Percentiles rank a stretch among this genome's conserved stretches.
Evolutionary conservation across 2,888 invertebrate species (phyloP).

Genomic region (Cantharis lateralis): DNA sequence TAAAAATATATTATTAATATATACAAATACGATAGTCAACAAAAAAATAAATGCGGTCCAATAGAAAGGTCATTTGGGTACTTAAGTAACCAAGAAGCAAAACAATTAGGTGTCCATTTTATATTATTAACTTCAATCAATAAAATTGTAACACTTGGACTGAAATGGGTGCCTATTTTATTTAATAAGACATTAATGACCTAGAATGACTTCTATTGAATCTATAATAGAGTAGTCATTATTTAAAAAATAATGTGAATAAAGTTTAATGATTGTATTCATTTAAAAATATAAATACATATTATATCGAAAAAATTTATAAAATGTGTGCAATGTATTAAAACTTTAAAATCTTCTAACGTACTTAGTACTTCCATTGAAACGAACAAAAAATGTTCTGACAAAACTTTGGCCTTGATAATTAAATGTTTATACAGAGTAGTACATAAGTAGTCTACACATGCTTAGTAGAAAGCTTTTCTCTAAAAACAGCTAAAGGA

Average conservation of each 20-base stretch:
- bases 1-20: neutral
- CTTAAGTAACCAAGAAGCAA: constrained; percentile 9
- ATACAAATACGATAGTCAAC: neutral
- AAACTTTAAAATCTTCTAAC: neutral
- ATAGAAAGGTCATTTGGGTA: constrained; percentile 43
- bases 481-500: constrained; percentile 19
- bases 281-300: neutral
- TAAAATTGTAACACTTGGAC: constrained; percentile 42
- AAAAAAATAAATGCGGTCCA: constrained; percentile 33
- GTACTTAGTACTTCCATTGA: constrained; percentile 30
- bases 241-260: neutral
- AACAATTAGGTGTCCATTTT: constrained; percentile 31
- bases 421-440: constrained; percentile 16
- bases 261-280: neutral
- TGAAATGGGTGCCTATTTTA: constrained; percentile 46
- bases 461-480: constrained; percentile 25
- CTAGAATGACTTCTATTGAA: constrained; percentile 42
- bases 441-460: constrained; percentile 17
- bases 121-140: constrained; percentile 40
- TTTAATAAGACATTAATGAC: constrained; percentile 33
- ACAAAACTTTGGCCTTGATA: constrained; percentile 20
- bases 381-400: constrained; percentile 9
- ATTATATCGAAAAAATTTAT: neutral
- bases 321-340: constrained; percentile 29
- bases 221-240: constrained; percentile 7